Evolutionary conservation across 2,888 invertebrate genomes (phyloP), one percentile per base, ranked within the genome.

Genomic region (Drosophila prolongata): DNA sequence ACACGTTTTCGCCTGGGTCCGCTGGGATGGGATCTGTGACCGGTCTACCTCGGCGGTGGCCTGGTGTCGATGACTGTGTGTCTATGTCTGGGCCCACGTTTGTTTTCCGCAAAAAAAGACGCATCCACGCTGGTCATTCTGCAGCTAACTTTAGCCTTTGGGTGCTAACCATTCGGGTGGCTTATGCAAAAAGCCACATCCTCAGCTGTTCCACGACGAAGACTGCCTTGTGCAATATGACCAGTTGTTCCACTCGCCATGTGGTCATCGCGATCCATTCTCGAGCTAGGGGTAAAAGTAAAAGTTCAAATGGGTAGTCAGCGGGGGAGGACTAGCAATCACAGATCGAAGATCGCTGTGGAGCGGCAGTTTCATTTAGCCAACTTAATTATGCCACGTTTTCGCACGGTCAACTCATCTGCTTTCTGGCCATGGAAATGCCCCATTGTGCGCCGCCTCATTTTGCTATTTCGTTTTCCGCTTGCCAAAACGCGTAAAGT

Each of bases 101-200:
- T 69, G 60, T 72, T 69, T 75, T 67, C 70, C 57, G 60, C 66
- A 70, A 70, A 75, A 76, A 42, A 53, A 61, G 52, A 55, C 40
- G 52, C 75, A 79, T 57, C 50, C 64, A 65, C 50, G 61, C 34
- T 27, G 46, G 76, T 61, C 54, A 84, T 83, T 83, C 83, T 87
- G 61, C 73, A 40, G 62, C 74, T 76, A 89, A 89, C 83, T 83
- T 83, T 83, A 87, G 87, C 89, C 83, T 83, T 88, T 83, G 74
- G 88, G 62, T 88, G 84, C 77, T 62, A 82, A 70, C 86, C 77
- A 74, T 16, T 24, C 44, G 38, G 44, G 43, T 68, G 67, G 71
- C 53, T 88, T 76, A 88, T 80, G 84, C 89, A 82, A 88, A 81
- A 24, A 46, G 50, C 43, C 58, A 42, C 34, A 62, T 55, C 53